phyloP scores from a whole-genome alignment of 2,113 vertebrate genomes.

The Tragelaphus imberbis region DNA sequence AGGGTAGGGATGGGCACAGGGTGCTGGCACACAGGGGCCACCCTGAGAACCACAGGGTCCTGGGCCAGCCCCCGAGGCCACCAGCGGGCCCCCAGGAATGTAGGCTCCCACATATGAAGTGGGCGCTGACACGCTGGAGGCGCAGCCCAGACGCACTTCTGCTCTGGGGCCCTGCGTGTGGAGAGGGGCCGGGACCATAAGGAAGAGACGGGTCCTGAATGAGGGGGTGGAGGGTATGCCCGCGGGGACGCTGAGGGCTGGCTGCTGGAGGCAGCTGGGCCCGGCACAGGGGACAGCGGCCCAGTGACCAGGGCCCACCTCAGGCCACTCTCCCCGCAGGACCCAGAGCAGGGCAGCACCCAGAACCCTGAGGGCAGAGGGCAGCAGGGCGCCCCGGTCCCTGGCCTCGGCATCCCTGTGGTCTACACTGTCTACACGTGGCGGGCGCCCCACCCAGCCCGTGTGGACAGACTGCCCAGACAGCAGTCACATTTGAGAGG shows the following conservation, averaged over 20 bases:
- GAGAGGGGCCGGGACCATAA: background rate
- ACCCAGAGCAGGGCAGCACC: rapidly evolving
- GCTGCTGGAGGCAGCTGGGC: too few relatives aligned
- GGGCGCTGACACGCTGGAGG: rapidly evolving
- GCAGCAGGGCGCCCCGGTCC: rapidly evolving
- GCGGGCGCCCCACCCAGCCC: rapidly evolving
- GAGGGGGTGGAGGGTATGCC: rapidly evolving
- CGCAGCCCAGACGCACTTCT: rapidly evolving
- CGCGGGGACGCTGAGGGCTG: rapidly evolving
- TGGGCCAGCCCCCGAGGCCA: background rate
- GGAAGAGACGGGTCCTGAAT: background rate
- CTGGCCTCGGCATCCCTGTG: rapidly evolving
- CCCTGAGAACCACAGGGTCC: background rate
- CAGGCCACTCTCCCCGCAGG: rapidly evolving
- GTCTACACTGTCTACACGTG: rapidly evolving
- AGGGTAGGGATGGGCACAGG: rapidly evolving
- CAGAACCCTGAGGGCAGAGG: background rate
- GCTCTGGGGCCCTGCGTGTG: background rate
- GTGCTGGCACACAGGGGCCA: rapidly evolving
- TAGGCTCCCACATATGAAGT: rapidly evolving
- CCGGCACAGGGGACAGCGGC: rapidly evolving
- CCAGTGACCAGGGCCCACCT: background rate
- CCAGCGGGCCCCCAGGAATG: rapidly evolving
- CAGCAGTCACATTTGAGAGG: rapidly evolving
- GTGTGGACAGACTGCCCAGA: rapidly evolving